Evolutionary conservation across 2,888 invertebrate genomes (phyloP), one percentile per base, ranked within the genome.

Genomic region (Cerastis leucographa): DNA sequence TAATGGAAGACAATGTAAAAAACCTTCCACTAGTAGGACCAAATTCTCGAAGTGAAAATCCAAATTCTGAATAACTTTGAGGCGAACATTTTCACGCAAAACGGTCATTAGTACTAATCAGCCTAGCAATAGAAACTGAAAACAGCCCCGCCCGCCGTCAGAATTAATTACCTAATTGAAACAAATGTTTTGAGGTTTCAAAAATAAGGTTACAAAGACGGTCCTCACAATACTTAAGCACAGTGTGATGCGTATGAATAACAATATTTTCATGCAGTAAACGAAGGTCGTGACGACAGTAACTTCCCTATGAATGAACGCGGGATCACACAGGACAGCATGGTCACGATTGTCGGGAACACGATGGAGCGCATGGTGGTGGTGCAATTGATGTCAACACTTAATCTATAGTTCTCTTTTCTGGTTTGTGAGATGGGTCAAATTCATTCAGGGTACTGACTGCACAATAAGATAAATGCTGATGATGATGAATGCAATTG

Each of bases 1-100:
- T 54, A 42, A 59, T 54, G 22, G 42, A 69, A 66, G 51, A 69
- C 29, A n/a, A 29, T 56, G 1, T 22, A 19, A 29, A 22, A 35
- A 62, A 29, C 19, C 17, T 25, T 25, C 14, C 46, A 17, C 2
- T n/a, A 44, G 14, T 44, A 42, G 3, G 17, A 19, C 6, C 5
- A 69, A 22, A 42, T 71, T 68, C 56, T 29, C 19, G 67, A 64
- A 29, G 17, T 14, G 29, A 68, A 67, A 54, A 69, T 67, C 1
- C 1, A 19, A 64, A 59, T 72, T 49, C 68, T 51, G 25, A 76
- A 71, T 51, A 62, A 61, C 51, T 29, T 66, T 40, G 17, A 66
- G 51, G 35, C 54, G 44, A 65, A 65, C 56, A 73, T 76, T 78
- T 66, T 65, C 87, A 87, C 81, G 87, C 88, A 83, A 87, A 81